Evolutionary conservation across 1,140 invertebrate genomes (phyloP).

Genomic region (Drosophila gunungcola): DNA sequence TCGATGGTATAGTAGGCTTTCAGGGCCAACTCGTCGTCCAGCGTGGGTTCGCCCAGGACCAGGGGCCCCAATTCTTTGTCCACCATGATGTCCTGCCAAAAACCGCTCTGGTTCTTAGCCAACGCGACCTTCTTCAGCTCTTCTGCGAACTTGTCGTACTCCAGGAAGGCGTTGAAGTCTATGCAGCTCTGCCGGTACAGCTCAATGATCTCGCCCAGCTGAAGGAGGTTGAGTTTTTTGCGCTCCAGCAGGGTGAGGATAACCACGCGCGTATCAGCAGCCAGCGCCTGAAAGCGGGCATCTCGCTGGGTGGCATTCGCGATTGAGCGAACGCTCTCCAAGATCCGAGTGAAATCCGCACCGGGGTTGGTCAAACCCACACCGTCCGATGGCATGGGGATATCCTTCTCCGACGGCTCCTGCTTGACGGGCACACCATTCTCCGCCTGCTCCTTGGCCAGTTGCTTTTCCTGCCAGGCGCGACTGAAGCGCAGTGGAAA

Average conservation of each 20-base stretch:
- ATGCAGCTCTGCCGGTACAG: slow-evolving; percentile 60
- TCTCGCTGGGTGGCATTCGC: slow-evolving; percentile 58
- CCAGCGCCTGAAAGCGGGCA: slow-evolving; percentile 52
- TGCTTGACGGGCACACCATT: slow-evolving; percentile 33
- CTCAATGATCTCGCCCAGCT: slow-evolving; percentile 51
- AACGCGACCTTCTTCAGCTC: slow-evolving; percentile 47
- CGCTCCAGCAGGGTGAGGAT: slow-evolving; percentile 61
- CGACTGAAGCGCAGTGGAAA: slow-evolving; percentile 68
- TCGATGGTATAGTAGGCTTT: slow-evolving; percentile 51
- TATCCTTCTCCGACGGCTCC: slow-evolving; percentile 28
- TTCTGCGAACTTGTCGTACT: slow-evolving; percentile 69
- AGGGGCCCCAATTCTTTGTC: slow-evolving; percentile 64
- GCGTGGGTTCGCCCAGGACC: slow-evolving; percentile 57
- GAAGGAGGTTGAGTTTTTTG: slow-evolving; percentile 38
- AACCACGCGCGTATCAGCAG: slow-evolving; percentile 68
- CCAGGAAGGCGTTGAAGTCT: slow-evolving; percentile 63
- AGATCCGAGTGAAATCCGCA: slow-evolving; percentile 58
- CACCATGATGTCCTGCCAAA: slow-evolving; percentile 64
- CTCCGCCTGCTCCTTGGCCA: slow-evolving; percentile 50
- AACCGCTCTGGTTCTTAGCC: slow-evolving; percentile 32
- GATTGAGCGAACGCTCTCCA: slow-evolving; percentile 41
- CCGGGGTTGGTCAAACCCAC: slow-evolving; percentile 53
- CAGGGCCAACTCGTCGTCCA: slow-evolving; percentile 63
- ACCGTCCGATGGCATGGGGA: slow-evolving; percentile 28
- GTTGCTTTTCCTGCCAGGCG: slow-evolving; percentile 62